Conservation (phyloP, 53 echinoderm and acorn worm genomes). For the Mesocentrotus franciscanus region DNA sequence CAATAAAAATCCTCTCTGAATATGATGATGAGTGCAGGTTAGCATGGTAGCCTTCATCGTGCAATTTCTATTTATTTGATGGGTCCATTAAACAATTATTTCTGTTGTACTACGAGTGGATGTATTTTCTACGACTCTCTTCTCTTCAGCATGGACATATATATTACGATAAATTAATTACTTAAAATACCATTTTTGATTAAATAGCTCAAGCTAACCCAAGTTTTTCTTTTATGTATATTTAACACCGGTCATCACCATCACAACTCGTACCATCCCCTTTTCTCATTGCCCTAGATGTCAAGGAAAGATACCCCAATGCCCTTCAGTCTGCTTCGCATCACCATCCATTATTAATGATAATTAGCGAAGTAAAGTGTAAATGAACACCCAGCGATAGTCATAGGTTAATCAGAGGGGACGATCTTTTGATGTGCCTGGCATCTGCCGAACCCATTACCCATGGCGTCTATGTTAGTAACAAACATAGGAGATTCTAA, state of each 20-base stretch:
- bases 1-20: too few relatives aligned
- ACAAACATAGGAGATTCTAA: background rate
- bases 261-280: background rate
- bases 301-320: slow-evolving; percentile 10
- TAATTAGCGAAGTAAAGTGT: slow-evolving; percentile 21
- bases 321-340: background rate
- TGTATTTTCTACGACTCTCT: background rate
- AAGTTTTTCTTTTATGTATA: background rate
- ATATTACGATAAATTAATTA: background rate
- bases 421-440: background rate
- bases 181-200: background rate
- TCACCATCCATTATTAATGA: slow-evolving; percentile 4
- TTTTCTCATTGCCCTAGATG: background rate
- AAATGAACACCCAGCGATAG: background rate
- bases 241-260: background rate
- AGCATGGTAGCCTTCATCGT: background rate
- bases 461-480: background rate
- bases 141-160: background rate
- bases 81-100: background rate
- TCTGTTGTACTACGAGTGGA: background rate
- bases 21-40: too few relatives aligned
- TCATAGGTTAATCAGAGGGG: background rate
- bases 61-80: background rate
- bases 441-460: slow-evolving; percentile 12
- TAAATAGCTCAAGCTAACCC: background rate